Conservation (phyloP, 1,140 invertebrate species). For the Drosophila sp. region DNA sequence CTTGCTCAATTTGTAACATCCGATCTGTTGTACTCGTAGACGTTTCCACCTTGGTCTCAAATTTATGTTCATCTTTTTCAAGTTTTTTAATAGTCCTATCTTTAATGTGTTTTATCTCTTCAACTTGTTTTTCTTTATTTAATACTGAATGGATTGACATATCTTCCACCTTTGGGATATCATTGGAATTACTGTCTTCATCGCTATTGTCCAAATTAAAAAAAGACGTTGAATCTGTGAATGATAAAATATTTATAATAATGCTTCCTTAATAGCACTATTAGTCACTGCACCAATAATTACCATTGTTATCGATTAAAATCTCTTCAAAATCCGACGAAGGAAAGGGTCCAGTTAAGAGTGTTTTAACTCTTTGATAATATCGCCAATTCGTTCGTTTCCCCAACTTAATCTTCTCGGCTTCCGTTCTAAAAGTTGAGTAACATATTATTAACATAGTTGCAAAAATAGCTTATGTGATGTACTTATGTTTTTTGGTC, state of each 20-base stretch:
- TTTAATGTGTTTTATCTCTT: not conserved
- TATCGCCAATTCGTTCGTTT: slow-evolving; percentile 50
- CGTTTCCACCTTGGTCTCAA: not conserved
- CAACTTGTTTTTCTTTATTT: not conserved
- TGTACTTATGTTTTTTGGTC: slow-evolving; percentile 58
- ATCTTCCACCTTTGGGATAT: not conserved
- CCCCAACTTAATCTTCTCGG: slow-evolving; percentile 38
- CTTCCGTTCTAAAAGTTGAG: slow-evolving; percentile 37
- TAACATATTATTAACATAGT: not conserved
- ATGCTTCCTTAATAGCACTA: too few relatives aligned
- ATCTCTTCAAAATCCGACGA: slow-evolving; percentile 57
- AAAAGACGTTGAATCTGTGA: slow-evolving; percentile 16
- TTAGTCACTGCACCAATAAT: not conserved
- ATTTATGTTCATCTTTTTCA: not conserved
- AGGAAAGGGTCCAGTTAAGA: slow-evolving; percentile 34
- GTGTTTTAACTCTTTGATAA: slow-evolving; percentile 50
- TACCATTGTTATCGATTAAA: slow-evolving; percentile 42
- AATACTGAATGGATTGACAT: not conserved
- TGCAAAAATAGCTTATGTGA: too few relatives aligned
- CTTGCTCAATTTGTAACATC: slow-evolving; percentile 59
- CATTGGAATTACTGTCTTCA: not conserved
- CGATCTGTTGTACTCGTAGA: not conserved
- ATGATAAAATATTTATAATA: too few relatives aligned
- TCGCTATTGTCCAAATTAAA: slow-evolving; percentile 27
- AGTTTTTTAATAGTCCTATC: not conserved